Evolutionary conservation across 2,888 invertebrate genomes (phyloP), one percentile per base, ranked within the genome.

Genomic region (Spodoptera picta): DNA sequence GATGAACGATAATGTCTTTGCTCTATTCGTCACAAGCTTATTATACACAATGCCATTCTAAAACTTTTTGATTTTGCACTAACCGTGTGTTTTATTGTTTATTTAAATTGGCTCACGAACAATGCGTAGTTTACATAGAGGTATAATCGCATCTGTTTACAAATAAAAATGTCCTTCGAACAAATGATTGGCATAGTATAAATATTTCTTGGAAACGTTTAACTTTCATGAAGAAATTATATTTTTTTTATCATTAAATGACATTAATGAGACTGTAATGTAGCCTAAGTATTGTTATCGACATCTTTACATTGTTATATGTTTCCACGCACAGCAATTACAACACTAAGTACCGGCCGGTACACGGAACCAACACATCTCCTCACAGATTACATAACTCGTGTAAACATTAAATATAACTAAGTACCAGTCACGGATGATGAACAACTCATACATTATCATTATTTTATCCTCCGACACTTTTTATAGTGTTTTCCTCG

Each of bases 311-410:
- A 64, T 72, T 65, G 72, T 75, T 72, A 50, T 60, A 58, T 45
- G 56, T 69, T 50, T 54, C 60, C 66, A 56, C 65, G 54, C 55
- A 52, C 42, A 63, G 14, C 49, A 73, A 75, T 75, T 75, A 73
- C 52, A 50, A 52, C 66, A 51, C 19, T 65, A 63, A 67, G 54
- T 60, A 65, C 60, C 53, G 62, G 69, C 75, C 60, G 65, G 52
- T 61, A 75, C 78, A 70, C 80, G 81, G 81, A 80, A 80, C 79
- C 61, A 65, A 73, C 61, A 65, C 73, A 75, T 73, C 78, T 73
- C 65, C 53, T 74, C 75, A 65, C 71, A 73, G 66, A 77, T 84
- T 84, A 81, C 81, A 81, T 83, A 86, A 81, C 60, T 74, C 59
- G 63, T 50, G 70, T 77, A 82, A 82, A 82, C 75, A 79, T 74